Evolutionary conservation across 2,797 vertebrate genomes (phyloP), one percentile per base, ranked within the genome.

Genomic region (Limosa lapponica): DNA sequence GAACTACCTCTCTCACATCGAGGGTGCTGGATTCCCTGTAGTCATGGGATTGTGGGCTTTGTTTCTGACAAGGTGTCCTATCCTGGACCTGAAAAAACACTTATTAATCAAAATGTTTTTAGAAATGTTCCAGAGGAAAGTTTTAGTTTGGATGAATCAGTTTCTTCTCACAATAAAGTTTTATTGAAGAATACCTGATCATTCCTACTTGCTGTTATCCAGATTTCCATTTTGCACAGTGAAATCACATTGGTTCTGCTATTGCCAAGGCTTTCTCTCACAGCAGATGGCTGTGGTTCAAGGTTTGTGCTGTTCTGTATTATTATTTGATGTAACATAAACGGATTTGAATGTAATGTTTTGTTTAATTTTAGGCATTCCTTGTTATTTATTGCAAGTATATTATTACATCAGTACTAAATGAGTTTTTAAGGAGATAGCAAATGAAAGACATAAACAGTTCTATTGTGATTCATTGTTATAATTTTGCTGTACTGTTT

Each of bases 201-300:
- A 81, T 61, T 41, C 6, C 4, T 52, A 18, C 7, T 43, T 85
- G 12, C 17, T 90, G 57, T 20, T 55, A 55, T 59, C n/a, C 25
- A 66, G 22, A 81, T 87, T 94, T 85, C 27, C 32, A n/a, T 55
- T 66, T 82, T 82, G 16, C 28, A 58, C 32, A 82, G 14, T 57
- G 37, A 94, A 89, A 87, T 70, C 17, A 14, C 36, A 72, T 89
- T 58, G 23, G 13, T 87, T 89, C 73, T 87, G 58, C n/a, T 73
- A 16, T 36, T 79, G 12, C 34, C 27, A 72, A 67, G 51, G 36
- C 39, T 30, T 78, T 87, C 27, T 51, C 25, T 41, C 59, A 14
- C 20, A 70, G 17, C 43, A 55, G 24, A 81, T 51, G 27, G 12
- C 34, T 66, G 28, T 34, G 36, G 43, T 90, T 52, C 8, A 93